Percentiles rank a stretch among this genome's conserved stretches.
Evolutionary conservation across 2,888 invertebrate genomes (phyloP).

Genomic region (Plemyria rubiginata): DNA sequence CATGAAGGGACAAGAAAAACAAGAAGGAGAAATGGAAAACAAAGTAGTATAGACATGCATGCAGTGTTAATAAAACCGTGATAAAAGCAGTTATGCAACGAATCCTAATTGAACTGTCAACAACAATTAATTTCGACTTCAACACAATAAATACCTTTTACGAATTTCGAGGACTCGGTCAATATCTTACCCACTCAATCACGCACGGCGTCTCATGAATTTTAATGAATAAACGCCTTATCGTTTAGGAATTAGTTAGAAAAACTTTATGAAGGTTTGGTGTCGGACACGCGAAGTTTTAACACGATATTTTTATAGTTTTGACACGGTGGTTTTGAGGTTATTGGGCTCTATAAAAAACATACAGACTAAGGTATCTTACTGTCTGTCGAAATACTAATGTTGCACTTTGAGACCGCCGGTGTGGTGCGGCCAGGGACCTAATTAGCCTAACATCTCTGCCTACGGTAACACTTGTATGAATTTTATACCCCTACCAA

Average conservation of each 20-base stretch:
- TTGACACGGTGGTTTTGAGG: slow-evolving; percentile 22
- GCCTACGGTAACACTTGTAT: too few relatives aligned
- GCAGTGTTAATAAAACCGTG: slow-evolving; percentile 15
- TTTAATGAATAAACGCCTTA: slow-evolving; percentile 35
- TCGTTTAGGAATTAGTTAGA: slow-evolving; percentile 32
- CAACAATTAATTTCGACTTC: slow-evolving; percentile 48
- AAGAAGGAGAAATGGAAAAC: too few relatives aligned
- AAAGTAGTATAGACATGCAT: too few relatives aligned
- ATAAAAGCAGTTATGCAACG: slow-evolving; percentile 24
- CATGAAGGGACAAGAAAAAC: too few relatives aligned
- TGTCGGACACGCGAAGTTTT: slow-evolving; percentile 31
- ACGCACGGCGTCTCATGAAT: slow-evolving; percentile 35
- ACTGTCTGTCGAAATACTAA: too few relatives aligned
- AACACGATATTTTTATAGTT: slow-evolving; percentile 26
- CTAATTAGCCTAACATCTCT: too few relatives aligned
- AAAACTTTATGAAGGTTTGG: slow-evolving; percentile 33
- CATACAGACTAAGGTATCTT: not conserved
- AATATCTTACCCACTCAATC: slow-evolving; percentile 29
- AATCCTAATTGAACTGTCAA: slow-evolving; percentile 54
- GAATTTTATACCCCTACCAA: too few relatives aligned
- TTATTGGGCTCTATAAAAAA: slow-evolving; percentile 15
- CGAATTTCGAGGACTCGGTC: slow-evolving; percentile 43
- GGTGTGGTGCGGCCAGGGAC: too few relatives aligned
- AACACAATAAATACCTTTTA: slow-evolving; percentile 45
- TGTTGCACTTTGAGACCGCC: too few relatives aligned